Percentiles rank a stretch among this genome's conserved stretches.
Evolutionary conservation across 2,888 invertebrate genomes (phyloP).

Genomic region (Nomada flava): DNA sequence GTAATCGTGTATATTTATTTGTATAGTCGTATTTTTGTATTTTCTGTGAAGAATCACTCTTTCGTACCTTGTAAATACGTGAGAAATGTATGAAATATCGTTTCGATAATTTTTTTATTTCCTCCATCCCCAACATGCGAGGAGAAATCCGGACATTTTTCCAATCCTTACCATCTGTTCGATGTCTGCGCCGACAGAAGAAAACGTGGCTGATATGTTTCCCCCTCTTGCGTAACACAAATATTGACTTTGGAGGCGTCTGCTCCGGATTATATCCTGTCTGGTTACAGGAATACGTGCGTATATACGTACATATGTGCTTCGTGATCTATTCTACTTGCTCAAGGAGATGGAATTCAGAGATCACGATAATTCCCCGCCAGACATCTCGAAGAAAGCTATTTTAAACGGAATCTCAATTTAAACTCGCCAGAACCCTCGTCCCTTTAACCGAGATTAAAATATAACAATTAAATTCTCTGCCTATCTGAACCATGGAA

Average conservation of each 20-base stretch:
- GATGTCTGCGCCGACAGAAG: conserved; percentile 11
- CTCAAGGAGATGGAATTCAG: conserved; percentile 49
- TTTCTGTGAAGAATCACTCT: too few species aligned
- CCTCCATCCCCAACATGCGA: not conserved
- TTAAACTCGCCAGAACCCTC: not conserved
- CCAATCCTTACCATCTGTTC: conserved; percentile 9
- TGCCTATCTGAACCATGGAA: not conserved
- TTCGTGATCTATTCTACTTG: conserved; percentile 37
- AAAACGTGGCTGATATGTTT: conserved; percentile 53
- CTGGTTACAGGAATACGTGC: conserved; percentile 49
- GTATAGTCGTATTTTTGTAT: conserved; percentile 30
- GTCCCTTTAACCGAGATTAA: not conserved
- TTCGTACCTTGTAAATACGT: conserved; percentile 44
- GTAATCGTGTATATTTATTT: conserved; percentile 39
- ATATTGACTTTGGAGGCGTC: conserved; percentile 68
- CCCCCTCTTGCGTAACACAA: conserved; percentile 55
- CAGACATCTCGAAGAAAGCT: conserved; percentile 13
- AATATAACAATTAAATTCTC: not conserved
- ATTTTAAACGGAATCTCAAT: conserved; percentile 15
- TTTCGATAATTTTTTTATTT: not conserved
- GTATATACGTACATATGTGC: too few species aligned
- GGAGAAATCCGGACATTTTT: not conserved
- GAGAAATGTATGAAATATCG: conserved; percentile 21
- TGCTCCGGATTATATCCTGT: conserved; percentile 64
- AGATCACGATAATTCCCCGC: conserved; percentile 40